Percentiles rank a stretch among this genome's conserved stretches.
These are phyloP conservation scores for Bombus ignitus DNA, from an alignment of 1,140 invertebrate species.

Conservation along the genomic window DNA sequence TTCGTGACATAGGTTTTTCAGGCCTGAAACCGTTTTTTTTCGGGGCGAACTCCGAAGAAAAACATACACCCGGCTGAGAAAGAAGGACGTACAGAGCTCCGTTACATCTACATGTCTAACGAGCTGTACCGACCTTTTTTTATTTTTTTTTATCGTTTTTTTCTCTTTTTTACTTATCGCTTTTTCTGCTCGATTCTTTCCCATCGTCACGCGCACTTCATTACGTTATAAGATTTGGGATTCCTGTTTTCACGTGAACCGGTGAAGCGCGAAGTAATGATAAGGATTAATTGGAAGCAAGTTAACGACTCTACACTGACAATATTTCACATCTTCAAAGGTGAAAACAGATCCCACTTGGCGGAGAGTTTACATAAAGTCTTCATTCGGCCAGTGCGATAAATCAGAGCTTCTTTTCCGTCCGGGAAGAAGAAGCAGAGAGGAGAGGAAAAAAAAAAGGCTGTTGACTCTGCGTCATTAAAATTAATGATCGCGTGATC, in stretches of 20 bases:
- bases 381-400: constrained; percentile 35
- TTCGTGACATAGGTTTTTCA: constrained; percentile 46
- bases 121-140: constrained; percentile 1
- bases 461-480: constrained; percentile 39
- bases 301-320: constrained; percentile 8
- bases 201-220: not conserved
- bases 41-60: not conserved
- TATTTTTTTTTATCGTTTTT: not conserved
- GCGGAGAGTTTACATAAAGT: constrained; percentile 40
- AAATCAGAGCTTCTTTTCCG: constrained; percentile 36
- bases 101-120: not conserved
- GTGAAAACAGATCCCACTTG: constrained; percentile 38
- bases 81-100: not conserved
- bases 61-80: not conserved
- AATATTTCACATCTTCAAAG: constrained; percentile 30
- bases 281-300: constrained; percentile 42
- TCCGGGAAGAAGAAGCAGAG: not conserved
- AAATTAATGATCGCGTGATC: constrained; percentile 55
- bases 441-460: constrained; percentile 9
- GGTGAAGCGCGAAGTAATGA: constrained; percentile 12
- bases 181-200: not conserved
- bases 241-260: not conserved
- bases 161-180: not conserved
- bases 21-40: constrained; percentile 29
- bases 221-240: not conserved